These are phyloP conservation scores for Drosophila persimilis DNA, from an alignment of 1,140 invertebrate species.

Conservation along the genomic window DNA sequence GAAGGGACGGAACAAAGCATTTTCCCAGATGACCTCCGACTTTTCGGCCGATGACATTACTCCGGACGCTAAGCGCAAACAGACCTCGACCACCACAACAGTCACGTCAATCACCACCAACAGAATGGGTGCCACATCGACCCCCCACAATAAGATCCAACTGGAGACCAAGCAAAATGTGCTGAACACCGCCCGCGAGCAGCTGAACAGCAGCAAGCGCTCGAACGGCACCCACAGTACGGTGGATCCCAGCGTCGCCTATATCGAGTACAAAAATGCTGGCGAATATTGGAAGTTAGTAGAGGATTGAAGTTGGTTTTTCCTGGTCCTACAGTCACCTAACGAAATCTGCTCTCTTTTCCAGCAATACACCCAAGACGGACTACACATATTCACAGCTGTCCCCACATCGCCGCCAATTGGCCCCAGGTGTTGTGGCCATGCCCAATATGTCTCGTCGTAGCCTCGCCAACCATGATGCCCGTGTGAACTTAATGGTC, in stretches of 20 bases:
- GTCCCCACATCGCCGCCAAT: constrained; percentile 89
- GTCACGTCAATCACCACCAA: constrained; percentile 53
- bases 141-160: constrained; percentile 57
- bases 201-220: constrained; percentile 46
- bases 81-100: constrained; percentile 24
- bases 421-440: constrained; percentile 89
- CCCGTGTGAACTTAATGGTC: constrained; percentile 76
- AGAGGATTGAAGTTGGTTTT: too few relatives aligned
- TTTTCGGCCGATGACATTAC: constrained; percentile 60
- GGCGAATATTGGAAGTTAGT: constrained; percentile 89
- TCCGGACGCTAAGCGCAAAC: constrained; percentile 44
- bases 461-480: constrained; percentile 83
- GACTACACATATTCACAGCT: constrained; percentile 91
- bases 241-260: constrained; percentile 82
- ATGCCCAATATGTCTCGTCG: constrained; percentile 92
- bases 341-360: background rate
- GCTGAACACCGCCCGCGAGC: constrained; percentile 66
- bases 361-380: constrained; percentile 90
- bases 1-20: constrained; percentile 48
- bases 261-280: constrained; percentile 86
- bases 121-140: constrained; percentile 56
- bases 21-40: constrained; percentile 52
- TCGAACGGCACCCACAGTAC: constrained; percentile 65
- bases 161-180: constrained; percentile 70
- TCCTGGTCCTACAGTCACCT: background rate